These are phyloP conservation scores for Drosophila koepferae DNA, from an alignment of 2,888 invertebrate species.

Conservation along the genomic window DNA sequence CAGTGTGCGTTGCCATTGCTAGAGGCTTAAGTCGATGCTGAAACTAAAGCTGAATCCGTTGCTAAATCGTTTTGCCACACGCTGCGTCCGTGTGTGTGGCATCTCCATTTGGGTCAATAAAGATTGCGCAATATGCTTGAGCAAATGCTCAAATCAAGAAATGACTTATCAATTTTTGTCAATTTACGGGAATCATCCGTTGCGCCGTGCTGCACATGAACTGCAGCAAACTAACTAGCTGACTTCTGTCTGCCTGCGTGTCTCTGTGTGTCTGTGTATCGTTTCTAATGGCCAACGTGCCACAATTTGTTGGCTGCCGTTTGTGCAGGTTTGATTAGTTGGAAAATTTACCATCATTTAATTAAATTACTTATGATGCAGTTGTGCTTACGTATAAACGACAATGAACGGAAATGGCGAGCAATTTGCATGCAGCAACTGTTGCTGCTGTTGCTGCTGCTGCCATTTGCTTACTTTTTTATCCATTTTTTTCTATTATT, in stretches of 20 bases:
- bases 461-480: slow-evolving; percentile 9
- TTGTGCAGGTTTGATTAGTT: slow-evolving; percentile 68
- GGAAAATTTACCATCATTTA: slow-evolving; percentile 77
- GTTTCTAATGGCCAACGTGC: slow-evolving; percentile 53
- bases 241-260: slow-evolving; percentile 1
- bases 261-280: slow-evolving; percentile 33
- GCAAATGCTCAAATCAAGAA: slow-evolving; percentile 10
- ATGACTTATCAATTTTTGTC: slow-evolving; percentile 17
- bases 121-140: slow-evolving; percentile 42
- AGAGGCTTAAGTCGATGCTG: slow-evolving; percentile 16
- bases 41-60: slow-evolving; percentile 18
- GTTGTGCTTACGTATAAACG: slow-evolving; percentile 64
- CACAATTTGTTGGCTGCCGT: slow-evolving; percentile 53
- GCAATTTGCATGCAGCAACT: slow-evolving; percentile 70
- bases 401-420: slow-evolving; percentile 76
- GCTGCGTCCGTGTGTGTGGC: slow-evolving; percentile 33
- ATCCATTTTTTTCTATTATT: slow-evolving; percentile 18
- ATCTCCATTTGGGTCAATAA: slow-evolving; percentile 29
- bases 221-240: slow-evolving; percentile 11
- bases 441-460: slow-evolving; percentile 6
- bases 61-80: slow-evolving; percentile 37
- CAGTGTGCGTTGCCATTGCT: too few relatives aligned
- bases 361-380: slow-evolving; percentile 73
- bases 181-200: slow-evolving; percentile 10
- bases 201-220: slow-evolving; percentile 6